phyloP scores from a whole-genome alignment of 2,888 invertebrate genomes.

The Trachelus stipa region DNA sequence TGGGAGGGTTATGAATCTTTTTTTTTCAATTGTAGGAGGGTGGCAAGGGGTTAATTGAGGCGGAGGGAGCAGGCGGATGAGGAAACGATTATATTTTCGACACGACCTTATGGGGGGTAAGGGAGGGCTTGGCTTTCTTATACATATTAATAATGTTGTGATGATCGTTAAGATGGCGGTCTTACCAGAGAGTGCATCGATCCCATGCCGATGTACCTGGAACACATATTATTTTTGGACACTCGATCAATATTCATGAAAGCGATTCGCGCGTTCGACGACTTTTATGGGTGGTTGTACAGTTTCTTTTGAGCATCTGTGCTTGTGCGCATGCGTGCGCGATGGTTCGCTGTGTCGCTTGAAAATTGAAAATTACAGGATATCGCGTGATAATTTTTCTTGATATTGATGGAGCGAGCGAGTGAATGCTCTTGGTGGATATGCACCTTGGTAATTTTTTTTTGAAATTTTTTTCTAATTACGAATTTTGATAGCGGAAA shows the following conservation, averaged over 20 bases:
- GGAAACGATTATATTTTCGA: slow-evolving; percentile 10
- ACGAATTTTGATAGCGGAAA: too few relatives aligned
- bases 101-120: neutral
- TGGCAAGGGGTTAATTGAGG: neutral
- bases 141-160: neutral
- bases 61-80: slow-evolving; percentile 9
- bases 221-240: slow-evolving; percentile 38
- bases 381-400: slow-evolving; percentile 23
- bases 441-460: too few relatives aligned
- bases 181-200: slow-evolving; percentile 28
- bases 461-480: too few relatives aligned
- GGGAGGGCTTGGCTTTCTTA: neutral
- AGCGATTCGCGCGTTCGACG: slow-evolving; percentile 12
- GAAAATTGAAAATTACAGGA: slow-evolving; percentile 43
- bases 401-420: neutral
- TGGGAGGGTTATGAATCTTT: neutral
- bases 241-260: slow-evolving; percentile 47
- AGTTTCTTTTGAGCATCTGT: neutral
- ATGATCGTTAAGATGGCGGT: neutral
- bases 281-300: neutral
- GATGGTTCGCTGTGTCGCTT: slow-evolving; percentile 13
- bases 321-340: slow-evolving; percentile 6
- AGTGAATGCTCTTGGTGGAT: too few relatives aligned
- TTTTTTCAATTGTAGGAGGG: neutral
- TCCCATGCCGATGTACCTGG: slow-evolving; percentile 35